phyloP scores from a whole-genome alignment of 1,140 invertebrate species.

The Trachelipus rathkii region DNA sequence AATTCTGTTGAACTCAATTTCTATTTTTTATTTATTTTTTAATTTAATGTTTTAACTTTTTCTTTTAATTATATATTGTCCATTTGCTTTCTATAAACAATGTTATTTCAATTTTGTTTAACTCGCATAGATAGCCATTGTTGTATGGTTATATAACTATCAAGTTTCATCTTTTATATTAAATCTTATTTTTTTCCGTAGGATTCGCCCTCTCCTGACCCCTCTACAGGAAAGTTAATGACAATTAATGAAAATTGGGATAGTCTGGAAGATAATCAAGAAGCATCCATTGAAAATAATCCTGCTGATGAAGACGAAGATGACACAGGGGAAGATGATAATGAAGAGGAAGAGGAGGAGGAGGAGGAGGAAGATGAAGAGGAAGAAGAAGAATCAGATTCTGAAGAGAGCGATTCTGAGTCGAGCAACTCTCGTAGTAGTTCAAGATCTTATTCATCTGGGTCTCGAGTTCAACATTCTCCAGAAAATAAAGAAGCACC shows the following conservation, averaged over 20 bases:
- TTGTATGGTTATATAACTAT: too few relatives aligned
- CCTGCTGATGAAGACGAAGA: conserved; percentile 25
- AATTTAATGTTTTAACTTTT: too few relatives aligned
- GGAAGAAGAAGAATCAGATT: conserved; percentile 45
- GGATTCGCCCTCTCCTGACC: conserved; percentile 46
- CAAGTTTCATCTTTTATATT: background rate
- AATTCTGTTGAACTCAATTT: too few relatives aligned
- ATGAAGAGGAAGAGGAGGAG: conserved; percentile 18
- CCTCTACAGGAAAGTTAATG: conserved; percentile 42
- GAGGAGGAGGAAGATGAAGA: conserved; percentile 30
- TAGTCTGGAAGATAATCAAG: conserved; percentile 34
- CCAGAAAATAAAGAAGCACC: background rate
- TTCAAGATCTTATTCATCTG: background rate
- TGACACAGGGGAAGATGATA: conserved; percentile 21
- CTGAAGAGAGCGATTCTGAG: conserved; percentile 32
- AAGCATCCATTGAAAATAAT: conserved; percentile 28
- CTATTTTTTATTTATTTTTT: too few relatives aligned
- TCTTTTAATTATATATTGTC: too few relatives aligned
- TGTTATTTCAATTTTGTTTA: too few relatives aligned
- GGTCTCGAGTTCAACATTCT: background rate
- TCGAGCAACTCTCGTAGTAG: background rate
- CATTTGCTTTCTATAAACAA: too few relatives aligned
- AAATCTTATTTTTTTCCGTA: conserved; percentile 19
- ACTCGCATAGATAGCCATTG: too few relatives aligned
- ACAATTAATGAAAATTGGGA: conserved; percentile 47